Conservation (phyloP, 2,797 vertebrate genomes). For the Sarcoramphus papa region DNA sequence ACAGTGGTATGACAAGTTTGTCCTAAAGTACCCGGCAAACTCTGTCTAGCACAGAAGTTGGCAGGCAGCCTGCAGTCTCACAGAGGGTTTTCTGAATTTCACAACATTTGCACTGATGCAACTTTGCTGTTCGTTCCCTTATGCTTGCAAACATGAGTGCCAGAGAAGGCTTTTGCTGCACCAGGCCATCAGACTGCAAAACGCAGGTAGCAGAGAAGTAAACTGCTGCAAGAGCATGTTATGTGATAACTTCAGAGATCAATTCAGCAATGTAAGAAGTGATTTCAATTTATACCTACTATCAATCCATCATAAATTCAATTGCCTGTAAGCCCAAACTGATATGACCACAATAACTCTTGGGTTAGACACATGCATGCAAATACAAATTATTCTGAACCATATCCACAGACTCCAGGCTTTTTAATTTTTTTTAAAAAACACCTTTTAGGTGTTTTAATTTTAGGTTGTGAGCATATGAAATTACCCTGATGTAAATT, state of each 20-base stretch:
- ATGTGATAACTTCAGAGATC: not conserved
- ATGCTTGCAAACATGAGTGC: not conserved
- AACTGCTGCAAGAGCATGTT: rapidly evolving
- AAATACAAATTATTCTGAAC: not conserved
- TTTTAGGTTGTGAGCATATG: not conserved
- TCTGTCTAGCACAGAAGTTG: not conserved
- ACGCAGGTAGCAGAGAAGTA: not conserved
- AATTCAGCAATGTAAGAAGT: not conserved
- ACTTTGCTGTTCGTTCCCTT: not conserved
- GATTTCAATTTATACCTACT: not conserved
- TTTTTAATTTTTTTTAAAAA: not conserved
- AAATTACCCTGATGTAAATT: not conserved
- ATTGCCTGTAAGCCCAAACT: not conserved
- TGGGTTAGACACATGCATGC: not conserved
- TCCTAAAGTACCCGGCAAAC: not conserved
- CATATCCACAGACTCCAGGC: not conserved
- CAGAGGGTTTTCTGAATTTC: not conserved
- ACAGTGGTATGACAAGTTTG: not conserved
- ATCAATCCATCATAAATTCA: not conserved
- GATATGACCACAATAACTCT: not conserved
- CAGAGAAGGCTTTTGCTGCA: not conserved
- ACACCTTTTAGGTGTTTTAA: not conserved
- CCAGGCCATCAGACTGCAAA: not conserved
- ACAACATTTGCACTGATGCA: not conserved
- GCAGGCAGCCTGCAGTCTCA: not conserved